Evolutionary conservation across 2,888 invertebrate species (phyloP).

Genomic region (Ichneumon xanthorius): DNA sequence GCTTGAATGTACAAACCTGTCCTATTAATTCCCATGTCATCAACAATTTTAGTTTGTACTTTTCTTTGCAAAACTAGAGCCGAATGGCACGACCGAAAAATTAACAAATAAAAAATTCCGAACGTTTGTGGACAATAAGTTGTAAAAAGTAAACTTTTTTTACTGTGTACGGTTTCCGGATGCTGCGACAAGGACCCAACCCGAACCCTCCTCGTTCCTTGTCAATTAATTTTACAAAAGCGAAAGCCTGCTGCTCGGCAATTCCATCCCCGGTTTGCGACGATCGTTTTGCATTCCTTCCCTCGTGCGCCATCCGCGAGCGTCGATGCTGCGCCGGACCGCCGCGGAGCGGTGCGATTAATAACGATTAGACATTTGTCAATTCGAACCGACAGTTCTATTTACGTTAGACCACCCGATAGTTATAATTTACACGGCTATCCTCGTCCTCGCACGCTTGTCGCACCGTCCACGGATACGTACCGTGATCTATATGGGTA

Average conservation of each 20-base stretch:
- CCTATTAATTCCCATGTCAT: too few species aligned
- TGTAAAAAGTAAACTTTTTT: too few species aligned
- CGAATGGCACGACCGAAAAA: too few species aligned
- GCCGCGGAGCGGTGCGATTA: not conserved
- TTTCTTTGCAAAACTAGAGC: too few species aligned
- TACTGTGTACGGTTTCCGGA: not conserved
- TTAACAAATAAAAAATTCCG: too few species aligned
- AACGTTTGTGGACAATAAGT: too few species aligned
- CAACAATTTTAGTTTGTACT: too few species aligned
- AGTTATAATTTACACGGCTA: slow-evolving; percentile 4
- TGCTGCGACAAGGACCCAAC: slow-evolving; percentile 45
- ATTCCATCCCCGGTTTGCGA: not conserved
- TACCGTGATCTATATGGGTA: not conserved
- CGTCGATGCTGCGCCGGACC: not conserved
- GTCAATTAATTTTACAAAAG: slow-evolving; percentile 37
- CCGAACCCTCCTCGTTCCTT: slow-evolving; percentile 34
- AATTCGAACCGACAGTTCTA: slow-evolving; percentile 36
- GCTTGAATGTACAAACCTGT: too few species aligned
- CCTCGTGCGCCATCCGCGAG: not conserved
- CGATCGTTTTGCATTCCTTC: slow-evolving; percentile 8
- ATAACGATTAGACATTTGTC: slow-evolving; percentile 42
- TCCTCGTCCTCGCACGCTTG: not conserved
- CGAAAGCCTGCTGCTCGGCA: not conserved
- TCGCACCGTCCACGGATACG: not conserved
- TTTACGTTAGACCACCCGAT: slow-evolving; percentile 16